A percentile compares a stretch with the other conserved stretches of the same genome.
phyloP scores from a whole-genome alignment of 30 jellyfish, hydroid and myxozoan species.

The Hydractinia echinata region DNA sequence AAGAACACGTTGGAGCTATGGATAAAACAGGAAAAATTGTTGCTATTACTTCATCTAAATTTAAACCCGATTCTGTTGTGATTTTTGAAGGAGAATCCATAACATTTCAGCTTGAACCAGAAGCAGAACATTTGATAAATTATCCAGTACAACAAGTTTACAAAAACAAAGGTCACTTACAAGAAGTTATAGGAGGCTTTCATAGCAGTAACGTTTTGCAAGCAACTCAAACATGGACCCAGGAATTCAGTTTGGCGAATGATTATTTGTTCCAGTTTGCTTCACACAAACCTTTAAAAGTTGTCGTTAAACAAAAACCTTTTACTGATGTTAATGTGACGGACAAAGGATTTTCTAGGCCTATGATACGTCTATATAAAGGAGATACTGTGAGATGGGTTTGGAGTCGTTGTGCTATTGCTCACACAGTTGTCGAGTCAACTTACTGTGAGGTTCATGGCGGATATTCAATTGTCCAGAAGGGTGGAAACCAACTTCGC shows the following conservation, averaged over 20 bases:
- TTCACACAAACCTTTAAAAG: slow-evolving; percentile 16
- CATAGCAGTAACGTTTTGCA: slow-evolving; percentile 25
- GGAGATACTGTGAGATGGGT: slow-evolving; percentile 43
- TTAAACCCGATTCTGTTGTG: slow-evolving; percentile 18
- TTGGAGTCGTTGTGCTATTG: slow-evolving; percentile 23
- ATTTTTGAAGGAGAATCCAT: slow-evolving; percentile 36
- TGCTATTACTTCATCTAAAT: slow-evolving; percentile 13
- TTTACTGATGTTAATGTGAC: slow-evolving; percentile 24
- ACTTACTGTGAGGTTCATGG: slow-evolving; percentile 30
- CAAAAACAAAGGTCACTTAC: background rate
- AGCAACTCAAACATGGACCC: slow-evolving; percentile 43
- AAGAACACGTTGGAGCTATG: slow-evolving; percentile 37
- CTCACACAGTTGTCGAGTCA: slow-evolving; percentile 16
- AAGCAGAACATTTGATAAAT: slow-evolving; percentile 27
- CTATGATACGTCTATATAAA: slow-evolving; percentile 22
- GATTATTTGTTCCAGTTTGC: slow-evolving; percentile 37
- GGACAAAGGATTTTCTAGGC: slow-evolving; percentile 29
- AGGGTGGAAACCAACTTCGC: slow-evolving; percentile 18
- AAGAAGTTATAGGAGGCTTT: slow-evolving; percentile 22
- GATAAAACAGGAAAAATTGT: slow-evolving; percentile 39
- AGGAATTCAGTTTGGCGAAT: slow-evolving; percentile 33
- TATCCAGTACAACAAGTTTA: slow-evolving; percentile 10
- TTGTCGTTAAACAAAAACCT: slow-evolving; percentile 37
- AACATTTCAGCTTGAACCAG: slow-evolving; percentile 39
- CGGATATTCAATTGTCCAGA: slow-evolving; percentile 16